These are phyloP conservation scores for Pelodytes ibericus DNA, from an alignment of 2,797 vertebrate species.

Conservation along the genomic window DNA sequence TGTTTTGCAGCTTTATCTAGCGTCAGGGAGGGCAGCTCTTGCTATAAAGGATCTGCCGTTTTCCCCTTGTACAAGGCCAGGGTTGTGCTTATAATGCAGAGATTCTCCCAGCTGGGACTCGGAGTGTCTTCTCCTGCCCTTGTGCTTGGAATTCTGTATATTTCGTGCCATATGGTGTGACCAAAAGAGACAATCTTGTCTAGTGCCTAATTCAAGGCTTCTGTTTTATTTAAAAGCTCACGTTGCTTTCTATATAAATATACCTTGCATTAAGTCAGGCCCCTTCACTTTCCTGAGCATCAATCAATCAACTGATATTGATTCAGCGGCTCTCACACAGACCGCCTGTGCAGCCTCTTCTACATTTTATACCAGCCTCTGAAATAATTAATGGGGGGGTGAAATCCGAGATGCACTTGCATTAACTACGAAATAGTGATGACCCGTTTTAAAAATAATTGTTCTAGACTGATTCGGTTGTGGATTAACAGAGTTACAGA, in stretches of 20 bases:
- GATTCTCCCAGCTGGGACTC: slow-evolving; percentile 65
- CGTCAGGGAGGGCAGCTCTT: slow-evolving; percentile 31
- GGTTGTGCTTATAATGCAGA: slow-evolving; percentile 59
- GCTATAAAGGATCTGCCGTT: not conserved
- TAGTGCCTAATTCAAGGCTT: slow-evolving; percentile 62
- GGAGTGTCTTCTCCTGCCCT: slow-evolving; percentile 64
- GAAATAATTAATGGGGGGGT: no score
- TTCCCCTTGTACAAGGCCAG: slow-evolving; percentile 2
- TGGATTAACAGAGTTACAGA: not conserved
- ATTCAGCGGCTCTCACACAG: slow-evolving; percentile 32
- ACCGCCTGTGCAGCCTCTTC: not conserved
- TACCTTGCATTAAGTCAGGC: slow-evolving; percentile 42
- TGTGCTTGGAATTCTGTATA: slow-evolving; percentile 58
- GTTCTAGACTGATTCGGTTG: not conserved
- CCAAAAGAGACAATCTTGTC: slow-evolving; percentile 61
- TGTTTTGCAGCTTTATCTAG: not conserved
- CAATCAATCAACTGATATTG: slow-evolving; percentile 58
- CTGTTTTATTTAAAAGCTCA: slow-evolving; percentile 51
- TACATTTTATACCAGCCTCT: not conserved
- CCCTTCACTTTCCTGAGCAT: slow-evolving; percentile 42
- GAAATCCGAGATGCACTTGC: not conserved
- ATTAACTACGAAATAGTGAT: not conserved
- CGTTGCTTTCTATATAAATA: slow-evolving; percentile 25
- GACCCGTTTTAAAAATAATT: no score
- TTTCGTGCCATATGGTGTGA: slow-evolving; percentile 55